A percentile compares a stretch with the other conserved stretches of the same genome.
phyloP scores from a whole-genome alignment of 2,797 vertebrate species.

The Chrosomus eos region DNA sequence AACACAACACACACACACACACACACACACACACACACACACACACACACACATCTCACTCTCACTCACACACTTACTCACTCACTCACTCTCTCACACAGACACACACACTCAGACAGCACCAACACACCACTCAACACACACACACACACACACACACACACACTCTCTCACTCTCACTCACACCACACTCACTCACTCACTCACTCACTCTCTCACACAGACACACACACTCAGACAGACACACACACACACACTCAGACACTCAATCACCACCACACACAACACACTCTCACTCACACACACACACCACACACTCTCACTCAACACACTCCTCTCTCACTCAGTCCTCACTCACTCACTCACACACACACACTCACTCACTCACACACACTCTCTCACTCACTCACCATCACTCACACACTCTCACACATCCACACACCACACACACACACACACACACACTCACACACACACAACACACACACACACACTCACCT shows the following conservation, averaged over 20 bases:
- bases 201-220: too few species aligned
- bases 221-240: too few species aligned
- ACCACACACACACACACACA: constrained; percentile 35
- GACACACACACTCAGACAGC: too few species aligned
- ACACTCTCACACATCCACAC: neutral
- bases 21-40: constrained; percentile 37
- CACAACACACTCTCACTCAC: too few species aligned
- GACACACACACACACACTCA: too few species aligned
- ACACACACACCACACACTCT: too few species aligned
- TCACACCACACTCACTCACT: too few species aligned
- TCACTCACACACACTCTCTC: constrained; percentile 29
- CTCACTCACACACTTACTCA: neutral
- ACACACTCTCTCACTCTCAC: constrained; percentile 48
- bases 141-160: constrained; percentile 25
- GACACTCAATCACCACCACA: too few species aligned
- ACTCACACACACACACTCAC: neutral
- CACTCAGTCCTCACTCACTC: neutral
- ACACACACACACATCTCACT: neutral
- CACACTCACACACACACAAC: neutral
- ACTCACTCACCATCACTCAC: constrained; percentile 37
- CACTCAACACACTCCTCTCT: too few species aligned
- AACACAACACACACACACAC: constrained; percentile 1
- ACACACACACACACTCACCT: neutral
- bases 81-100: neutral
- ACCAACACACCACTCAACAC: too few species aligned